These are phyloP conservation scores for Hyperoplus immaculatus DNA, from an alignment of 2,797 vertebrate species.

Conservation along the genomic window DNA sequence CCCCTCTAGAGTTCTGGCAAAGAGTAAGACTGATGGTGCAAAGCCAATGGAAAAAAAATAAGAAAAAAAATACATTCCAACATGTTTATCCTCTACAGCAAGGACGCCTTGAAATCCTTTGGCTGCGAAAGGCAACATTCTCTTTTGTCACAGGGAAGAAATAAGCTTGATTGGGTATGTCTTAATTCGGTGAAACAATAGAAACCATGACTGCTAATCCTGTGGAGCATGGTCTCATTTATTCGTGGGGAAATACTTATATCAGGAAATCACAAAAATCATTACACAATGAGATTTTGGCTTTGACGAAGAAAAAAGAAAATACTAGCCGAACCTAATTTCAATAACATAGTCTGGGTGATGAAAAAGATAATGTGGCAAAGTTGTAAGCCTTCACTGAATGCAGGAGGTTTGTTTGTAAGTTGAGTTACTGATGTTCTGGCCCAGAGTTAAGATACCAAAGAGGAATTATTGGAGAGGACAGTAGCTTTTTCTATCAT, in stretches of 20 bases:
- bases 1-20: slow-evolving; percentile 11
- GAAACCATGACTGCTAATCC: not conserved
- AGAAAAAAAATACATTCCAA: not conserved
- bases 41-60: not conserved
- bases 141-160: slow-evolving; percentile 11
- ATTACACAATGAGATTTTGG: not conserved
- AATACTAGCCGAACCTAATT: too few relatives aligned
- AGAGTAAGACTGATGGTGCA: not conserved
- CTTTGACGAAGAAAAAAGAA: not conserved
- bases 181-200: slow-evolving; percentile 1
- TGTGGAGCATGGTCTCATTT: not conserved
- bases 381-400: slow-evolving; percentile 24
- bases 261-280: not conserved
- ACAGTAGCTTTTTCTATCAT: slow-evolving; percentile 27
- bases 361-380: slow-evolving; percentile 1
- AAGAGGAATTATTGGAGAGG: slow-evolving; percentile 20
- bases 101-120: slow-evolving; percentile 18
- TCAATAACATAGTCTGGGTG: not conserved
- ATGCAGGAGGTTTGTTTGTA: not conserved
- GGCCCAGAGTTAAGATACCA: slow-evolving; percentile 39
- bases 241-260: not conserved
- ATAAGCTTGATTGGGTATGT: not conserved
- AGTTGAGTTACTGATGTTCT: slow-evolving; percentile 9
- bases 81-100: slow-evolving; percentile 5
- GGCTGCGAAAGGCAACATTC: slow-evolving; percentile 6